Conservation (phyloP, 64 coral and sea anemone genomes). For the Stichodactyla mertensii region DNA sequence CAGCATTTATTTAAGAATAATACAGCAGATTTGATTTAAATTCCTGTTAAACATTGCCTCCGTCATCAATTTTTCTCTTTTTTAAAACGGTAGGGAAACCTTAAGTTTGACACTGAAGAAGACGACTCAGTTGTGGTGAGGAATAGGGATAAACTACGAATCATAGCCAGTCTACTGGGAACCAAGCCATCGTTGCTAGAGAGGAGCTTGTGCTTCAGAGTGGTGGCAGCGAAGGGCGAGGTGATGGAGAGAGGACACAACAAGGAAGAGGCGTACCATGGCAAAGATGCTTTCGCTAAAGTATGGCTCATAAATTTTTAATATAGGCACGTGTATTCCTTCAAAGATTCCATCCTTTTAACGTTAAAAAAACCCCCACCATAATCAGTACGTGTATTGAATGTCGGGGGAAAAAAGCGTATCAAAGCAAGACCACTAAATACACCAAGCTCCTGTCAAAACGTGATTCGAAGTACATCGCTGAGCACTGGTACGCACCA, state of each 20-base stretch:
- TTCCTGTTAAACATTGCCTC: not conserved
- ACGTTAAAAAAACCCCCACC: too few relatives aligned
- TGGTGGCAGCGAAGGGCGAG: conserved; percentile 80
- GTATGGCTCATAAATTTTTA: not conserved
- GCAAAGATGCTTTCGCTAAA: conserved; percentile 88
- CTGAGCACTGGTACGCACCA: too few relatives aligned
- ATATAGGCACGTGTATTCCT: too few relatives aligned
- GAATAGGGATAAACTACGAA: conserved; percentile 54
- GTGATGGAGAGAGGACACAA: conserved; percentile 91
- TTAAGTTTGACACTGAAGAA: conserved; percentile 72
- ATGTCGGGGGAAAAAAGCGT: too few relatives aligned
- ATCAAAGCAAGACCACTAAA: too few relatives aligned
- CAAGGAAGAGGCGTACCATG: conserved; percentile 79
- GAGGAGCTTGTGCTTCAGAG: conserved; percentile 75
- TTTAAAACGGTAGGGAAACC: conserved; percentile 52
- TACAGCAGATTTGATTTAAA: too few relatives aligned
- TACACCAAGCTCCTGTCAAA: too few relatives aligned
- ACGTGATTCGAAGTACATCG: too few relatives aligned
- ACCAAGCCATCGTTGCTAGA: conserved; percentile 47
- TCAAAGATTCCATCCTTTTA: too few relatives aligned
- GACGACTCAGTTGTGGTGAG: conserved; percentile 64
- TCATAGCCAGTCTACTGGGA: conserved; percentile 73
- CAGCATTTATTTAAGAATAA: too few relatives aligned
- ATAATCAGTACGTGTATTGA: too few relatives aligned
- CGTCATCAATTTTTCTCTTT: not conserved